Evolutionary conservation across 2,797 vertebrate species (phyloP).

Genomic region (Myotis findleyi): DNA sequence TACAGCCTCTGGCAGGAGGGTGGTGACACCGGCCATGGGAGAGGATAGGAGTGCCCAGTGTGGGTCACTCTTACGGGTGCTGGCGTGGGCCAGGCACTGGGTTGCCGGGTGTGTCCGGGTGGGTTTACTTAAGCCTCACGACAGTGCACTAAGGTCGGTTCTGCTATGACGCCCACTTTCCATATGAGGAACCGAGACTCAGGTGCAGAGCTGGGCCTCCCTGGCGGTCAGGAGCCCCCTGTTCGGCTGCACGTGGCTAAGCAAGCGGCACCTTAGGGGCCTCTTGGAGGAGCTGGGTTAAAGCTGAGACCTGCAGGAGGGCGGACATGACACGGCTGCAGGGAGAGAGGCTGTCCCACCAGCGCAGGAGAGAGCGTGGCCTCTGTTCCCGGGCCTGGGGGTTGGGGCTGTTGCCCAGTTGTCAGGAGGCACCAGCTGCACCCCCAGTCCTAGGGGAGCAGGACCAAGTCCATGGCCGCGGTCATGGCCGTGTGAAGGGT

Average conservation of each 20-base stretch:
- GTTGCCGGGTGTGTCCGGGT: too few relatives aligned
- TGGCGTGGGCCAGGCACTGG: too few relatives aligned
- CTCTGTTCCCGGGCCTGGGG: neutral
- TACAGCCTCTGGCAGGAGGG: neutral
- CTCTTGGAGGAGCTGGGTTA: neutral
- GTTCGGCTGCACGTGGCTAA: neutral
- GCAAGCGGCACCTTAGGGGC: neutral
- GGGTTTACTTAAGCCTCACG: too few relatives aligned
- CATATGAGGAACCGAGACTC: too few relatives aligned
- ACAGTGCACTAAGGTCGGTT: too few relatives aligned
- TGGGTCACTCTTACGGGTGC: too few relatives aligned
- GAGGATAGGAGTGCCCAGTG: too few relatives aligned
- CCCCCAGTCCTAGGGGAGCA: neutral
- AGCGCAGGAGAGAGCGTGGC: fast-evolving
- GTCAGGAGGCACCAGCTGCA: too few relatives aligned
- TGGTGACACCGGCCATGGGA: neutral
- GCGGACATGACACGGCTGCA: too few relatives aligned
- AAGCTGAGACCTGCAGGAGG: neutral
- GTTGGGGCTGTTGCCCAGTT: neutral
- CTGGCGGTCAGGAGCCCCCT: neutral
- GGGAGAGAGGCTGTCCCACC: neutral
- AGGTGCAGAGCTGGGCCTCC: neutral
- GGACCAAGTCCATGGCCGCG: neutral
- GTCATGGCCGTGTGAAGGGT: fast-evolving
- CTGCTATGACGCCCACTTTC: too few relatives aligned